phyloP scores from a whole-genome alignment of 1,140 invertebrate genomes.

The Physella acuta region DNA sequence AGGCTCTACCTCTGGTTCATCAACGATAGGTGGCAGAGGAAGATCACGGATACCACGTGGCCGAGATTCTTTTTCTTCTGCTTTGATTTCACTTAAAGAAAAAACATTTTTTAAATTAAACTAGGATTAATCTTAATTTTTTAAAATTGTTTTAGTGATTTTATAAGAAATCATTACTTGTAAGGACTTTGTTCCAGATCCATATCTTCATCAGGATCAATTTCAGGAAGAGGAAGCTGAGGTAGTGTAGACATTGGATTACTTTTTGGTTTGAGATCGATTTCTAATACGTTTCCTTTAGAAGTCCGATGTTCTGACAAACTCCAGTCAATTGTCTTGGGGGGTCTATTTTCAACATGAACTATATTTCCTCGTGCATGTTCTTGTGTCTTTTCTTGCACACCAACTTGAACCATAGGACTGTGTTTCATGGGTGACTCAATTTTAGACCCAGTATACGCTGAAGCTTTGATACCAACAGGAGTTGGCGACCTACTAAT shows the following conservation, averaged over 20 bases:
- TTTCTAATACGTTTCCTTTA: not conserved
- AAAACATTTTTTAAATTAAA: conserved; percentile 4
- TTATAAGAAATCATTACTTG: conserved; percentile 33
- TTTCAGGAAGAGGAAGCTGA: conserved; percentile 44
- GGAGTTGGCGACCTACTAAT: conserved; percentile 22
- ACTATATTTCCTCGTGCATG: too few species aligned
- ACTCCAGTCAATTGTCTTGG: too few species aligned
- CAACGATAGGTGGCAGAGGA: conserved; percentile 54
- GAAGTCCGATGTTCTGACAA: not conserved
- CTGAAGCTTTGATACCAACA: not conserved
- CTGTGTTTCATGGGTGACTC: conserved; percentile 14
- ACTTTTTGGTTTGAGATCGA: conserved; percentile 5
- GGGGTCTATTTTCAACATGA: not conserved
- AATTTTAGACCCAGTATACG: not conserved
- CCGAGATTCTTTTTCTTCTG: conserved; percentile 22
- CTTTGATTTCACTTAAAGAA: conserved; percentile 20
- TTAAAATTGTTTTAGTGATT: not conserved
- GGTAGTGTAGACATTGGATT: conserved; percentile 35
- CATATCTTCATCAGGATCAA: conserved; percentile 42
- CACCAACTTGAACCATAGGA: not conserved
- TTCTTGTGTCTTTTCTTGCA: too few species aligned
- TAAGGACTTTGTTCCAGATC: conserved; percentile 45
- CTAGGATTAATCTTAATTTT: too few species aligned
- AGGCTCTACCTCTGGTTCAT: conserved; percentile 44
- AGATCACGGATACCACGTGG: conserved; percentile 49